These are phyloP conservation scores for Lacerta agilis DNA, from an alignment of 2,797 vertebrate species.

Conservation along the genomic window DNA sequence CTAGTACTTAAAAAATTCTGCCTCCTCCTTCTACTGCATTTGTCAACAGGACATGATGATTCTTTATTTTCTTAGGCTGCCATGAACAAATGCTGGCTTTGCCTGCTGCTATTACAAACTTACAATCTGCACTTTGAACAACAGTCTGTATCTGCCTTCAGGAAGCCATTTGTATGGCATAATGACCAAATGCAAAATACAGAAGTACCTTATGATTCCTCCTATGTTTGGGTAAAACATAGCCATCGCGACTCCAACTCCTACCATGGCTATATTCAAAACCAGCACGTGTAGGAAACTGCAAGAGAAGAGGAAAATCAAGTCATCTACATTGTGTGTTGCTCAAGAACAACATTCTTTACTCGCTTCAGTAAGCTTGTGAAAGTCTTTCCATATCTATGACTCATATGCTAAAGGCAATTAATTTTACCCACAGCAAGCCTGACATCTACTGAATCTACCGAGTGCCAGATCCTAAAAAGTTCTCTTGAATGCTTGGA, in stretches of 20 bases:
- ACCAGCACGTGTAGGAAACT: constrained; percentile 88
- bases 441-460: constrained; percentile 37
- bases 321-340: constrained; percentile 36
- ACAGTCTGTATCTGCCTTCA: not conserved
- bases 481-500: constrained; percentile 39
- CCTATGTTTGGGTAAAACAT: constrained; percentile 95
- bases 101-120: not conserved
- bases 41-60: not conserved
- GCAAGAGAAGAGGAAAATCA: constrained; percentile 33
- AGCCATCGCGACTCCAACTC: constrained; percentile 89
- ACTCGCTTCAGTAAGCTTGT: constrained; percentile 33
- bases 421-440: constrained; percentile 47
- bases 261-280: constrained; percentile 87
- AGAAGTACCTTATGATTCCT: constrained; percentile 90
- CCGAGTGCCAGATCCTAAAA: constrained; percentile 34
- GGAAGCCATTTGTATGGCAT: not conserved
- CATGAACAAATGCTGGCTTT: not conserved
- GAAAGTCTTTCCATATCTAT: constrained; percentile 36
- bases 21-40: not conserved
- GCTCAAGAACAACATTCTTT: constrained; percentile 36
- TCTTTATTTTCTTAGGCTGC: not conserved
- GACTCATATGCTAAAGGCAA: constrained; percentile 38
- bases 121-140: not conserved
- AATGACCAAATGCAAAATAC: not conserved
- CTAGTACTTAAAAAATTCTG: not conserved